A percentile compares a stretch with the other conserved stretches of the same genome.
Conservation (phyloP, 1,140 invertebrate species). For the Euura saliciscinereae region DNA sequence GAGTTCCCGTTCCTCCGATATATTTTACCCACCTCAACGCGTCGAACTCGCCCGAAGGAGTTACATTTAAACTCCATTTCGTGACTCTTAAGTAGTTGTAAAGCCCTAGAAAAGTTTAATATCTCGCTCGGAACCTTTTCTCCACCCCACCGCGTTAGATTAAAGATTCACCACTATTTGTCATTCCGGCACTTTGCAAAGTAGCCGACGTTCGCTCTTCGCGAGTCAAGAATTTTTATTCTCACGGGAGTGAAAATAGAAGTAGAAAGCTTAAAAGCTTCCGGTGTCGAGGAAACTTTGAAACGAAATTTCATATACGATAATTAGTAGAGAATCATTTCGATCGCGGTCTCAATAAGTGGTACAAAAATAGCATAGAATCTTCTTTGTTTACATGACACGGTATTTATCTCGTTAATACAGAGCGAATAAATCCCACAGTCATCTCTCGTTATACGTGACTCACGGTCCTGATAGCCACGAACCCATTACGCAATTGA, state of each 20-base stretch:
- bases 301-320: no score
- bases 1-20: neutral
- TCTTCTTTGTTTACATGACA: no score
- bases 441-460: neutral
- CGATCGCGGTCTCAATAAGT: no score
- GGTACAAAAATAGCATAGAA: no score
- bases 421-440: neutral
- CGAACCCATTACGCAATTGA: neutral
- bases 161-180: slow-evolving; percentile 7
- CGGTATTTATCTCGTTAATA: no score
- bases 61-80: slow-evolving; percentile 5
- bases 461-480: neutral
- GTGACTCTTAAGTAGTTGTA: neutral
- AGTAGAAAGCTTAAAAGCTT: neutral
- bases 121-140: neutral
- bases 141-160: neutral
- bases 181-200: neutral
- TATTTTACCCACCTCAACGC: neutral
- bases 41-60: neutral
- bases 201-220: neutral
- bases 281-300: neutral
- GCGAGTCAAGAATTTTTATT: neutral
- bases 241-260: neutral
- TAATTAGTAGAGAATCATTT: no score
- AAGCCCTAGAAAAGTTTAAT: slow-evolving; percentile 2